A percentile compares a stretch with the other conserved stretches of the same genome.
phyloP scores from a whole-genome alignment of 2,888 invertebrate genomes.

The Sminthurinus aureus region DNA sequence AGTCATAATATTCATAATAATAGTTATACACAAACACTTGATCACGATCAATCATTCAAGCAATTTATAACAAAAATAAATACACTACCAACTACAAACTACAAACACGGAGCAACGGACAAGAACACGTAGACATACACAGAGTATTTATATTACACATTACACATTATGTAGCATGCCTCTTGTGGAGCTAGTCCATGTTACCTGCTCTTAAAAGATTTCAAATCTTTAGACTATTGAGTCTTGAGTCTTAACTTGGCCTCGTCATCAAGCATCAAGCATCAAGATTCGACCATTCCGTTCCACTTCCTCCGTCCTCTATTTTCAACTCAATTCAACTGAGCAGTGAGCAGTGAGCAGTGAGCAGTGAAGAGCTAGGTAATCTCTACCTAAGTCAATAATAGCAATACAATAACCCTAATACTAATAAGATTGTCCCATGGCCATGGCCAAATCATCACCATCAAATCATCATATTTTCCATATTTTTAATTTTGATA shows the following conservation, averaged over 20 bases:
- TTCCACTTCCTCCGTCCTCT: too few relatives aligned
- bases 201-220: too few relatives aligned
- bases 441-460: background rate
- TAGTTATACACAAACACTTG: background rate
- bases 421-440: background rate
- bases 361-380: too few relatives aligned
- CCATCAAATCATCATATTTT: background rate
- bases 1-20: background rate
- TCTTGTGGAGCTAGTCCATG: too few relatives aligned
- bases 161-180: too few relatives aligned
- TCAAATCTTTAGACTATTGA: background rate
- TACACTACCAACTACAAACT: background rate
- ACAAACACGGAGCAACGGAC: too few relatives aligned
- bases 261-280: background rate
- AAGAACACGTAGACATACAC: too few relatives aligned
- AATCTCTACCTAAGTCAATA: background rate
- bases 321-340: too few relatives aligned
- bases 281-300: background rate
- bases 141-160: too few relatives aligned
- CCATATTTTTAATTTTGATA: background rate
- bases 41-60: background rate
- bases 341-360: too few relatives aligned
- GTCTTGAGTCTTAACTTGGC: background rate
- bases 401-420: background rate
- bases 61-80: too few relatives aligned